Evolutionary conservation across 2,797 vertebrate species (phyloP).

Genomic region (Leptodactylus fallax): DNA sequence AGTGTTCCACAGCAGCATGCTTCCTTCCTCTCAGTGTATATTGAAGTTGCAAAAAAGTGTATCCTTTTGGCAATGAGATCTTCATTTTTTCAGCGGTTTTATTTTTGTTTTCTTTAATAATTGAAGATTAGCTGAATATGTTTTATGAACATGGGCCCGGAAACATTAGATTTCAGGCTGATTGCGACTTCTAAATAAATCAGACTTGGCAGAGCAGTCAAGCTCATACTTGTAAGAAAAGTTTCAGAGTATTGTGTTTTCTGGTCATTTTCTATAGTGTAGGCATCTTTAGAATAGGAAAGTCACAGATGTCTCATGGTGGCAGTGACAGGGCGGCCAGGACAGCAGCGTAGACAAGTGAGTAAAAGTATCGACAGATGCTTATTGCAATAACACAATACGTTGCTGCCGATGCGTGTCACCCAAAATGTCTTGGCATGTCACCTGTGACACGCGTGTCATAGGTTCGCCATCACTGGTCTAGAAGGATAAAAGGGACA

Average conservation of each 20-base stretch:
- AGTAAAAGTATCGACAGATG: too few species aligned
- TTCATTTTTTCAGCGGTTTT: slow-evolving; percentile 36
- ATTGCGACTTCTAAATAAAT: slow-evolving; percentile 25
- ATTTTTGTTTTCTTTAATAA: slow-evolving; percentile 58
- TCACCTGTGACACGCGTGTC: too few species aligned
- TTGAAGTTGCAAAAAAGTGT: slow-evolving; percentile 53
- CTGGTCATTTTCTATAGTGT: not conserved
- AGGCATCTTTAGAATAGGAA: not conserved
- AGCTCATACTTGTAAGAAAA: not conserved
- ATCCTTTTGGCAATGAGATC: slow-evolving; percentile 45
- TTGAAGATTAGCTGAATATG: slow-evolving; percentile 40
- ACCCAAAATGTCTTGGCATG: too few species aligned
- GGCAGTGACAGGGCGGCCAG: too few species aligned
- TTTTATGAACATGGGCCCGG: slow-evolving; percentile 36
- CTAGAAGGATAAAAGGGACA: too few species aligned
- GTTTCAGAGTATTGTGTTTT: slow-evolving; percentile 9
- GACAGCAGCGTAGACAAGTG: too few species aligned
- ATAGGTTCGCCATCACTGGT: too few species aligned
- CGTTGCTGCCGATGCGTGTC: too few species aligned
- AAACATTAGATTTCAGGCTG: slow-evolving; percentile 34
- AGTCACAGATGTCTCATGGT: not conserved
- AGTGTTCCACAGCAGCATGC: slow-evolving; percentile 41
- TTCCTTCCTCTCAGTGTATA: slow-evolving; percentile 44
- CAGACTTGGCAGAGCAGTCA: slow-evolving; percentile 15
- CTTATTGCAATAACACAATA: too few species aligned